phyloP scores from a whole-genome alignment of 2,113 vertebrate genomes.

The Sula dactylatra region DNA sequence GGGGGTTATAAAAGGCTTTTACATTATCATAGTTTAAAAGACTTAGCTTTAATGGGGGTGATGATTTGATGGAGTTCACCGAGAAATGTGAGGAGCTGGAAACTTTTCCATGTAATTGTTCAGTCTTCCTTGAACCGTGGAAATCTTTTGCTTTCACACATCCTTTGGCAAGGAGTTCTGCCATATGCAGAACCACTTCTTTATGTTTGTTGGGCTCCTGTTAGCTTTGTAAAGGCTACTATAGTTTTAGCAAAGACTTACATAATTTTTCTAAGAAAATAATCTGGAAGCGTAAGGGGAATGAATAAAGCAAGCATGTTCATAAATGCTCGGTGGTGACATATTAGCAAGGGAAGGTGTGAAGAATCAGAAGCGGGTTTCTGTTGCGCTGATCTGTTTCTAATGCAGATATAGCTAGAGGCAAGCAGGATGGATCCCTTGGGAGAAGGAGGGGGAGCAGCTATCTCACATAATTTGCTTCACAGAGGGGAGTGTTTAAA shows the following conservation, averaged over 20 bases:
- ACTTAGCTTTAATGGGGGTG: neutral
- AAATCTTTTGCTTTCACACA: neutral
- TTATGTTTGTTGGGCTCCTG: neutral
- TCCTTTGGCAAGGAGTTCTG: neutral
- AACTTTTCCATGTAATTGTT: neutral
- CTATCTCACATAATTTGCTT: neutral
- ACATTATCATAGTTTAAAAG: neutral
- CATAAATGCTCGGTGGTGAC: neutral
- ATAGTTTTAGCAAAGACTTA: neutral
- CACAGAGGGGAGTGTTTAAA: neutral
- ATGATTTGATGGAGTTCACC: neutral
- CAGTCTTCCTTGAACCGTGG: neutral
- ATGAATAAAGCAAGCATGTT: neutral
- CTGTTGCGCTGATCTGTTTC: neutral
- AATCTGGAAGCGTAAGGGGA: neutral
- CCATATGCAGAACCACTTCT: neutral
- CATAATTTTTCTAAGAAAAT: neutral
- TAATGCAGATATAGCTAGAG: neutral
- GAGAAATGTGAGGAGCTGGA: neutral
- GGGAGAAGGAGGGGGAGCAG: neutral
- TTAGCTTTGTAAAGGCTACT: neutral
- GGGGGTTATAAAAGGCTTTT: neutral
- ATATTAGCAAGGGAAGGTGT: neutral
- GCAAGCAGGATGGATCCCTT: neutral
- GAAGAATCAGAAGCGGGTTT: neutral